Evolutionary conservation across 2,797 vertebrate genomes (phyloP).

Genomic region (Leptatherina wallacei): DNA sequence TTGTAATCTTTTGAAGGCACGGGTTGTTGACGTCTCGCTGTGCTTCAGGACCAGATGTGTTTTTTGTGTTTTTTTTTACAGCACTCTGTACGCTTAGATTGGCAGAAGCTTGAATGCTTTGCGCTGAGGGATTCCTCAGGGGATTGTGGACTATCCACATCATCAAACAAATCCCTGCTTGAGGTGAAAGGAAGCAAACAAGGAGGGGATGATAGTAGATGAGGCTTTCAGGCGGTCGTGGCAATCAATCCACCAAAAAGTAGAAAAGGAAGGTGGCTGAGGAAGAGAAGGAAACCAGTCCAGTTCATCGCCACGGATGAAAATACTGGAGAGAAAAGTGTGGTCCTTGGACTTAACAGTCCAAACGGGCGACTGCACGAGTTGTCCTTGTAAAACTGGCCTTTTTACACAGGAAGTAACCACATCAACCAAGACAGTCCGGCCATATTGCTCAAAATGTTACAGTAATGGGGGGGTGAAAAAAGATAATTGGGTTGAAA

Average conservation of each 20-base stretch:
- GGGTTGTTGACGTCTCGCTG: constrained; percentile 65
- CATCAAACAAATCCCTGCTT: constrained; percentile 63
- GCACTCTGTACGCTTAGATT: constrained; percentile 78
- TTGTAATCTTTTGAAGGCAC: constrained; percentile 77
- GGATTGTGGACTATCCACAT: constrained; percentile 73
- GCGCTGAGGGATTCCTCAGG: constrained; percentile 75
- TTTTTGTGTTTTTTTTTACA: constrained; percentile 72
- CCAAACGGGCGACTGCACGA: background rate
- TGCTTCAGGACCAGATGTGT: constrained; percentile 79
- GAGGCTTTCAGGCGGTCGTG: constrained; percentile 41
- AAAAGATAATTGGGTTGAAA: constrained; percentile 9
- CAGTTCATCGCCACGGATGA: constrained; percentile 17
- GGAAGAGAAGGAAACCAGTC: constrained; percentile 27
- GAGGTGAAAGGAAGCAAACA: constrained; percentile 55
- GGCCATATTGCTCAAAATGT: constrained; percentile 5
- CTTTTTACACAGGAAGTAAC: background rate
- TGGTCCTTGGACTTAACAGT: constrained; percentile 27
- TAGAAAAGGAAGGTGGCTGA: constrained; percentile 78
- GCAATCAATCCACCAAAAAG: constrained; percentile 58
- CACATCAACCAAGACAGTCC: constrained; percentile 10
- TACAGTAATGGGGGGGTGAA: background rate
- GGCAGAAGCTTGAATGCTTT: constrained; percentile 80
- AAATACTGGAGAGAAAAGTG: background rate
- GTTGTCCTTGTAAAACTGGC: constrained; percentile 12
- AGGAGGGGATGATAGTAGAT: constrained; percentile 3